These are phyloP conservation scores for Dysdera silvatica DNA, from an alignment of 1,140 invertebrate genomes.

Conservation along the genomic window DNA sequence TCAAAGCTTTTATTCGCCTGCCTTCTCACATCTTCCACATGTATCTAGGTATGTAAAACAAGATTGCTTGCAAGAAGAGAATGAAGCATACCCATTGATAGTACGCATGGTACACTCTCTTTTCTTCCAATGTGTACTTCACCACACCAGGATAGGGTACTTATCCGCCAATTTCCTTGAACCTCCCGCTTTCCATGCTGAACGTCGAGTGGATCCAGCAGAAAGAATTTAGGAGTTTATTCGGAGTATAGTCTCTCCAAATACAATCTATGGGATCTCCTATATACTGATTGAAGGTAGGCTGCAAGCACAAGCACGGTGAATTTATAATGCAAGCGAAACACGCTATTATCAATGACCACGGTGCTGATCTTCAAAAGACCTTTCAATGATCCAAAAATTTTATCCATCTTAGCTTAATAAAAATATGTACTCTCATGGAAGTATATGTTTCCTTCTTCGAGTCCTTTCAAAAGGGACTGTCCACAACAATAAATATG, in stretches of 20 bases:
- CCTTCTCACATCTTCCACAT: conserved; percentile 57
- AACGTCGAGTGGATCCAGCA: conserved; percentile 95
- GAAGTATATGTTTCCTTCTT: no score
- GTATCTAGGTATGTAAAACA: conserved; percentile 54
- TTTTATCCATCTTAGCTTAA: conserved; percentile 89
- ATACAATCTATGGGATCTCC: conserved; percentile 49
- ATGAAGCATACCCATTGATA: conserved; percentile 96
- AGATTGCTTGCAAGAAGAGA: conserved; percentile 73
- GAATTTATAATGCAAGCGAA: conserved; percentile 50
- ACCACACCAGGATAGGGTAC: conserved; percentile 67
- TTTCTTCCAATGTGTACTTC: conserved; percentile 56
- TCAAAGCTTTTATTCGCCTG: conserved; percentile 38
- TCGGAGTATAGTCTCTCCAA: conserved; percentile 56
- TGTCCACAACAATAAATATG: no score
- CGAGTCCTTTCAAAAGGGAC: no score
- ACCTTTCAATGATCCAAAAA: conserved; percentile 84
- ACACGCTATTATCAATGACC: conserved; percentile 80
- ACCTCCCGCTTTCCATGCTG: conserved; percentile 41
- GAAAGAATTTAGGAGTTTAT: conserved; percentile 81
- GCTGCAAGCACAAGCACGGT: conserved; percentile 49
- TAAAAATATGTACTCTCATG: no score
- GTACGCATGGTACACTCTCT: conserved; percentile 54
- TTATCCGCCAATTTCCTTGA: conserved; percentile 37
- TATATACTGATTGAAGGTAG: conserved; percentile 49
- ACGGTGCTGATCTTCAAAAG: conserved; percentile 79